Evolutionary conservation across 2,888 invertebrate genomes (phyloP).

Genomic region (Limenitis camilla): DNA sequence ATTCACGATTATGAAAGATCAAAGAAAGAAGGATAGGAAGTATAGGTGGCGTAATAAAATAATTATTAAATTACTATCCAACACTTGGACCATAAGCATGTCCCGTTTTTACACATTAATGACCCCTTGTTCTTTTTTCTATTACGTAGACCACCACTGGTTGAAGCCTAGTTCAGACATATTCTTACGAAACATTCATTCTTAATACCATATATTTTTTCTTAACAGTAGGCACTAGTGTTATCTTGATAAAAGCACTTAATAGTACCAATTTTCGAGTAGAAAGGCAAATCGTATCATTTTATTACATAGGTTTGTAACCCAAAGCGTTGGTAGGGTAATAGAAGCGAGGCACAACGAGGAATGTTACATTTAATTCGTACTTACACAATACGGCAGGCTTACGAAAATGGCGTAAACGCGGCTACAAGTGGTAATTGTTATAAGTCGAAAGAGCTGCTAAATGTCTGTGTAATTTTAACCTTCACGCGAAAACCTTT

Average conservation of each 20-base stretch:
- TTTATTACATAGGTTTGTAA: constrained; percentile 19
- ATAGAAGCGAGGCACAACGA: constrained; percentile 9
- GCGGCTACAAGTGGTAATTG: constrained; percentile 13
- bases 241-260: constrained; percentile 4
- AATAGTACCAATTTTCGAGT: constrained; percentile 7
- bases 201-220: no score
- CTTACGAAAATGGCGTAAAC: constrained; percentile 17
- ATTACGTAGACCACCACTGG: no score
- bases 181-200: no score
- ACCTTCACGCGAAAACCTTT: not conserved
- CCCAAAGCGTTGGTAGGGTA: constrained; percentile 17
- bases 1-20: no score
- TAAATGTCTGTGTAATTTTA: constrained; percentile 5
- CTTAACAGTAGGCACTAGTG: no score
- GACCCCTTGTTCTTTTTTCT: no score
- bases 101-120: no score
- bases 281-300: constrained; percentile 15
- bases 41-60: no score
- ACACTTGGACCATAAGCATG: no score
- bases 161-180: no score
- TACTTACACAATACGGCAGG: constrained; percentile 12
- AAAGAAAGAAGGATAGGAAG: no score
- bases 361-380: constrained; percentile 16
- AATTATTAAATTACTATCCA: no score
- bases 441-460: constrained; percentile 7